Base-by-base conservation (phyloP, 2,797 vertebrate species). In the Anas georgica region DNA sequence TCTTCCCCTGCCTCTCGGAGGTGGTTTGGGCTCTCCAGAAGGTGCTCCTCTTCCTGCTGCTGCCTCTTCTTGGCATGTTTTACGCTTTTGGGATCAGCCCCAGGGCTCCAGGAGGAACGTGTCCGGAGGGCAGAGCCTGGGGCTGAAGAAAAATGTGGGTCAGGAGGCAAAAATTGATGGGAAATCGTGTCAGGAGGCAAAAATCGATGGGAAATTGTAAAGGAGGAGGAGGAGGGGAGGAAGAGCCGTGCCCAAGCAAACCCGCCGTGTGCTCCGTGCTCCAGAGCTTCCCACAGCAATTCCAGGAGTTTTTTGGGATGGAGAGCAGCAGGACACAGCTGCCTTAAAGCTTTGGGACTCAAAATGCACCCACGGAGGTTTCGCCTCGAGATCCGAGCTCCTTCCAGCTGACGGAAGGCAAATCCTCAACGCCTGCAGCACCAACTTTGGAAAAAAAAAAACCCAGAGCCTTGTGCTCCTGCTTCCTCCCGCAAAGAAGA, bases 121-220 rank as follows among this genome's bases (percentile, higher is more conserved):
- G 22, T 15, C 28, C 20, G 21, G 62, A 31, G 39, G 62, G 28
- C 60, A 63, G 60, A 63, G 9, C 25, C 25, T 8, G 9, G 43
- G n/a, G n/a, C 16, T 17, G 45, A 28, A 1, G 1, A 37, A 6
- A 39, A 58, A 16, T 0, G 1, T 1, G 62, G 55, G 15, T 17
- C 37, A 35, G 41, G 68, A 91, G 9, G n/a, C 39, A 9, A 58
- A 39, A 50, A 48, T 26, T 18, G 7, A 39, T 76, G 55, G 43
- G 9, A 45, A 18, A 45, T 9, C 4, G 12, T 11, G 9, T 45
- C 18, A 45, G 43, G 68, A 91, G 9, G n/a, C 39, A 9, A 58
- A 39, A 50, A 48, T 26, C 15, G 7, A 39, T 76, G 55, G 45
- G 18, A 45, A 20, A 45, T 10, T 2, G 3, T 45, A 3, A 21